Conservation (phyloP, 1,140 invertebrate species). For the Drosophila bipectinata region DNA sequence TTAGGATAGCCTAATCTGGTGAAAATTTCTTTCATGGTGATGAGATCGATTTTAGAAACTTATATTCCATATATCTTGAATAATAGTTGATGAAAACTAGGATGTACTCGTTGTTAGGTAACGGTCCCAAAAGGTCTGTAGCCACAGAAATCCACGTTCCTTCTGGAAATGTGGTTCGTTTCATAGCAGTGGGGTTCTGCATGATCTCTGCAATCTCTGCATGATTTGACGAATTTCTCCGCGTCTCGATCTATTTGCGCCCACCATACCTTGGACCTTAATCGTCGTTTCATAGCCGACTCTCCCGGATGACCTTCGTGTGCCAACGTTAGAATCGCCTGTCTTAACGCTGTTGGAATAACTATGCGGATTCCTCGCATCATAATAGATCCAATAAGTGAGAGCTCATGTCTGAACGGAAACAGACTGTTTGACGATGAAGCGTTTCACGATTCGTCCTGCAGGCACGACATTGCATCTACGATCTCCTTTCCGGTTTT, state of each 20-base stretch:
- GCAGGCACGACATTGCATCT: neutral
- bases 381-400: slow-evolving; percentile 12
- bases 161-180: slow-evolving; percentile 18
- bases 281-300: slow-evolving; percentile 85
- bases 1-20: no score
- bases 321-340: slow-evolving; percentile 63
- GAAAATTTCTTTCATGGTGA: no score
- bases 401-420: slow-evolving; percentile 33
- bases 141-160: slow-evolving; percentile 28
- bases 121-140: no score
- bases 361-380: slow-evolving; percentile 46
- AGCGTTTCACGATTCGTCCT: slow-evolving; percentile 12
- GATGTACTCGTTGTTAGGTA: no score
- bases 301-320: slow-evolving; percentile 85
- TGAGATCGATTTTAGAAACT: no score
- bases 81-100: no score
- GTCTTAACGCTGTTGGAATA: slow-evolving; percentile 60
- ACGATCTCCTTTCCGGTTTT: no score
- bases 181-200: slow-evolving; percentile 13
- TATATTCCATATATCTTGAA: neutral
- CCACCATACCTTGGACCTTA: slow-evolving; percentile 86
- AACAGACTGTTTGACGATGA: slow-evolving; percentile 14
- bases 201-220: slow-evolving; percentile 48
- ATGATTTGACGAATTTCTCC: slow-evolving; percentile 83
- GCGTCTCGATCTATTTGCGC: slow-evolving; percentile 84